These are phyloP conservation scores for Gymnocephalus cernua DNA, from an alignment of 2,113 vertebrate genomes.

Conservation along the genomic window DNA sequence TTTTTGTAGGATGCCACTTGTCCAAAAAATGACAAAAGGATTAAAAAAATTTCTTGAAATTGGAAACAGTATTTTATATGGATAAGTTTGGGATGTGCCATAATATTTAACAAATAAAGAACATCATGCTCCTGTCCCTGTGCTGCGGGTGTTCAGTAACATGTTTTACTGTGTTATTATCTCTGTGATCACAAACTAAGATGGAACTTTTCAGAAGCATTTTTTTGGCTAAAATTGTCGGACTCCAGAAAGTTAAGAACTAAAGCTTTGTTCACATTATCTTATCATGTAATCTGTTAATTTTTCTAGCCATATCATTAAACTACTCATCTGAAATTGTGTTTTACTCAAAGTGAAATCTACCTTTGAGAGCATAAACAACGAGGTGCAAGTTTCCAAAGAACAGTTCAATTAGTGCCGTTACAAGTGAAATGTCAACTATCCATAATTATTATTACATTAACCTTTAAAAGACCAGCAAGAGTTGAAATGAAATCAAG, in stretches of 20 bases:
- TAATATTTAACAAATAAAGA: background rate
- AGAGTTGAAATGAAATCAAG: background rate
- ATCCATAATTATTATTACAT: background rate
- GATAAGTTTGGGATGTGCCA: constrained; percentile 10
- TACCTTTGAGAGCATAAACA: background rate
- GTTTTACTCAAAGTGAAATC: background rate
- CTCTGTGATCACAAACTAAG: background rate
- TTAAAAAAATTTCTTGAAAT: background rate
- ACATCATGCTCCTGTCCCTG: background rate
- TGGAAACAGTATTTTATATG: constrained; percentile 26
- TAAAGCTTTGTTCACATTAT: background rate
- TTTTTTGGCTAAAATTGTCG: background rate
- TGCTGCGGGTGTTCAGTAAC: background rate
- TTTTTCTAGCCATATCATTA: background rate
- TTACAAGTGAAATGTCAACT: background rate
- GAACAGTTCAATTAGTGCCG: background rate
- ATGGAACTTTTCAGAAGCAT: background rate
- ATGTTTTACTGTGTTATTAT: background rate
- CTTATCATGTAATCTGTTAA: background rate
- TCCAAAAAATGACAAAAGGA: background rate
- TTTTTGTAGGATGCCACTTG: constrained; percentile 51
- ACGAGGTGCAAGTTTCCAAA: constrained; percentile 9
- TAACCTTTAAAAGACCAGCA: background rate
- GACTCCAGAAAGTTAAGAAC: background rate
- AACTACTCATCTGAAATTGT: background rate